Evolutionary conservation across 2,113 vertebrate genomes (phyloP).

Genomic region (Mormyrus lacerda): DNA sequence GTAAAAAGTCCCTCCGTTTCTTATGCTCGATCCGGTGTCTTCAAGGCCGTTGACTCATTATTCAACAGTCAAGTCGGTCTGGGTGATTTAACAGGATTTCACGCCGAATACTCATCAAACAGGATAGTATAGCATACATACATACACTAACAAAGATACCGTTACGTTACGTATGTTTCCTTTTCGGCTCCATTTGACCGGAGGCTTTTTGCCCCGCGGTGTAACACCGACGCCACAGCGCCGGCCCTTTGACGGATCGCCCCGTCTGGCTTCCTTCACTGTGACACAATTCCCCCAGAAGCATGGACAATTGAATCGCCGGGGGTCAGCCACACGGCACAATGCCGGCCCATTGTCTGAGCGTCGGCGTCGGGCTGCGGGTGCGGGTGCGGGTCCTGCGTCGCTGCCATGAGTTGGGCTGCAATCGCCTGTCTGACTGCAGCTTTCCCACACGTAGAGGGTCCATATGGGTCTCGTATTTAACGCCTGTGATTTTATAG

Average conservation of each 20-base stretch:
- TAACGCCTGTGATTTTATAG: background rate
- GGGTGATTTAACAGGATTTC: background rate
- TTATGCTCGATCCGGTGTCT: background rate
- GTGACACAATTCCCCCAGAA: slow-evolving; percentile 7
- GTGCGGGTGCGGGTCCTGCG: background rate
- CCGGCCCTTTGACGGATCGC: background rate
- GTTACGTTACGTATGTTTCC: background rate
- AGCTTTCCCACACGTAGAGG: slow-evolving; percentile 7
- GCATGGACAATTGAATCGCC: background rate
- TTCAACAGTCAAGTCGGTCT: background rate
- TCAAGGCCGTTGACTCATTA: background rate
- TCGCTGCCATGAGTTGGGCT: background rate
- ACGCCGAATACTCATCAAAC: background rate
- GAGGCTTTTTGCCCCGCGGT: background rate
- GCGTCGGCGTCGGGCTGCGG: background rate
- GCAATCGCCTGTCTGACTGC: slow-evolving; percentile 9
- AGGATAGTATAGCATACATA: background rate
- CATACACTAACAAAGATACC: background rate
- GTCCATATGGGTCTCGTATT: background rate
- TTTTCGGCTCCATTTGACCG: background rate
- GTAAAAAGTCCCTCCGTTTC: background rate
- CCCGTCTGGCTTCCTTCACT: background rate
- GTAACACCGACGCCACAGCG: background rate
- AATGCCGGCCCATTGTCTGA: background rate
- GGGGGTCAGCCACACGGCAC: background rate